Conservation (phyloP, 2,888 invertebrate genomes). For the Nysson spinosus region DNA sequence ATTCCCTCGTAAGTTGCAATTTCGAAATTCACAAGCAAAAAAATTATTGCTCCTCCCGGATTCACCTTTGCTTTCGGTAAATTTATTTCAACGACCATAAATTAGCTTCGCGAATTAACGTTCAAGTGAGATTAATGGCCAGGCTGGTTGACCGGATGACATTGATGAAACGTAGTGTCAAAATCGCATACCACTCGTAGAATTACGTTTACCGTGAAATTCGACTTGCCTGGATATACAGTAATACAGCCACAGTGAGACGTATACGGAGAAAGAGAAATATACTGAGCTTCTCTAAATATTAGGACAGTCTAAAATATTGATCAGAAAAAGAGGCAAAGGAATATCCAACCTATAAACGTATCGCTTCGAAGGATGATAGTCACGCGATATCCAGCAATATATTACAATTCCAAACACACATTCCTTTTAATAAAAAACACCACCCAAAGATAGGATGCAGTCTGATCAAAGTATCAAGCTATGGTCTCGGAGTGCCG, state of each 20-base stretch:
- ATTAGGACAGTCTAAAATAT: conserved; percentile 1
- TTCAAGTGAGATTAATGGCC: conserved; percentile 30
- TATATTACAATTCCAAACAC: neutral
- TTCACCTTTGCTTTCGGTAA: conserved; percentile 16
- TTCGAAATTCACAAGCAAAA: conserved; percentile 8
- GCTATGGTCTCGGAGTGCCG: conserved; percentile 4
- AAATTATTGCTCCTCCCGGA: conserved; percentile 7
- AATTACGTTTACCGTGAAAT: conserved; percentile 9
- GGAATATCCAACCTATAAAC: conserved; percentile 7
- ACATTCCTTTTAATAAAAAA: conserved; percentile 23
- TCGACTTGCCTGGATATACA: too few relatives aligned
- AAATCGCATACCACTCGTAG: conserved; percentile 2
- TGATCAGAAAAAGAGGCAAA: neutral
- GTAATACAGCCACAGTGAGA: too few relatives aligned
- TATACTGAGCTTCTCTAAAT: too few relatives aligned
- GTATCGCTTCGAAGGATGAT: conserved; percentile 5
- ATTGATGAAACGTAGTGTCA: conserved; percentile 33
- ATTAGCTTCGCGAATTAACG: conserved; percentile 31
- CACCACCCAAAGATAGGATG: neutral
- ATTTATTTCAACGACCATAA: conserved; percentile 33
- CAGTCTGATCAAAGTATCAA: conserved; percentile 18
- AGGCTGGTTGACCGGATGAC: conserved; percentile 24
- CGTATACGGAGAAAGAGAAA: too few relatives aligned
- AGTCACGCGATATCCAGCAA: conserved; percentile 1
- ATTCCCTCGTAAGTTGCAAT: conserved; percentile 1